phyloP scores from a whole-genome alignment of 2,797 vertebrate genomes.

The Prunella strophiata region DNA sequence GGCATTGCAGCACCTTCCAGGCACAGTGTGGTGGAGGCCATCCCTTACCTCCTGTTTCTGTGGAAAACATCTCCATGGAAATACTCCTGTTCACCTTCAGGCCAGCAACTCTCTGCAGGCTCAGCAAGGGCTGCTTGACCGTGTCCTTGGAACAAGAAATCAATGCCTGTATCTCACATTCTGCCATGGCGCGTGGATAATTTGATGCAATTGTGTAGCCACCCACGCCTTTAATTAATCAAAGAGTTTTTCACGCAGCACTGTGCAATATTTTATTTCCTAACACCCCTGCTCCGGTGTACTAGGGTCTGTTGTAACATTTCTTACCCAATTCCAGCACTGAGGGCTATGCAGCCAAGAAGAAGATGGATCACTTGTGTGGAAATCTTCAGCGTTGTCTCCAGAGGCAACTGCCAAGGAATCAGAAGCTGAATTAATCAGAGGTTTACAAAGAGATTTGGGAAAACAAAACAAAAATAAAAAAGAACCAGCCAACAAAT shows the following conservation, averaged over 20 bases:
- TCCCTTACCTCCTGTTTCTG: not conserved
- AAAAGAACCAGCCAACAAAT: not conserved
- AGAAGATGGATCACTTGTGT: not conserved
- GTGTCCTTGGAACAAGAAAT: not conserved
- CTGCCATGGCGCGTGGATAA: not conserved
- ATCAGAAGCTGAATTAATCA: constrained; percentile 23
- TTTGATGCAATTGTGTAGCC: constrained; percentile 31
- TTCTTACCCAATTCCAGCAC: constrained; percentile 51
- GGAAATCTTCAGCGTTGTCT: not conserved
- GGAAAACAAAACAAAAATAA: not conserved
- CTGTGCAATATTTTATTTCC: constrained; percentile 59
- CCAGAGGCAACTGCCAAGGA: not conserved
- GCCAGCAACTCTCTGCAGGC: not conserved
- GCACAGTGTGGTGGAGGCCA: rapidly evolving
- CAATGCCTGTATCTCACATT: not conserved
- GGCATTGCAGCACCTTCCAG: not conserved
- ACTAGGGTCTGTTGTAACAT: constrained; percentile 37
- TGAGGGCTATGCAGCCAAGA: not conserved
- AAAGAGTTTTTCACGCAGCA: not conserved
- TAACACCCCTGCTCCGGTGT: not conserved
- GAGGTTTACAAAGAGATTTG: not conserved
- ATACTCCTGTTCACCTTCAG: not conserved
- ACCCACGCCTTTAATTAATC: constrained; percentile 36
- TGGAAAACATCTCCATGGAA: not conserved
- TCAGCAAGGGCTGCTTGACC: not conserved